Evolutionary conservation across 2,888 invertebrate species (phyloP).

Genomic region (Amaurobius ferox): DNA sequence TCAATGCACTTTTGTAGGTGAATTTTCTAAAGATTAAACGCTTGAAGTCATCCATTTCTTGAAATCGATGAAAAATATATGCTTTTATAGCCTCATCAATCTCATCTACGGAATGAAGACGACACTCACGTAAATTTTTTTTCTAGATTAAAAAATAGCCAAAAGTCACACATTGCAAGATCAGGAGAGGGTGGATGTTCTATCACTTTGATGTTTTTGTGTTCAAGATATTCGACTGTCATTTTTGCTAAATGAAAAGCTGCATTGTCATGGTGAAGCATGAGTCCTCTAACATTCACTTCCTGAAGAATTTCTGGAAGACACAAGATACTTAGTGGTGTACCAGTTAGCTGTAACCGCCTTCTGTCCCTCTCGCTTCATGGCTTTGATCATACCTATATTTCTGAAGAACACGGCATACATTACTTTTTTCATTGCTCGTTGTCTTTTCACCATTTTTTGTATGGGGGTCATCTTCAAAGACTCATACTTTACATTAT

Average conservation of each 20-base stretch:
- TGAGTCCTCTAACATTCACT: not conserved
- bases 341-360: too few species aligned
- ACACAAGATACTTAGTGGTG: slow-evolving; percentile 18
- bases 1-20: too few species aligned
- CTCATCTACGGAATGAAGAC: too few species aligned
- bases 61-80: too few species aligned
- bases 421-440: slow-evolving; percentile 6
- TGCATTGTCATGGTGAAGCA: too few species aligned
- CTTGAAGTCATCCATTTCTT: too few species aligned
- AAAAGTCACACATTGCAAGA: not conserved
- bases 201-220: too few species aligned
- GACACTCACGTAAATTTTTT: not conserved
- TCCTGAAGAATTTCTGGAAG: not conserved
- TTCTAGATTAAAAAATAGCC: not conserved
- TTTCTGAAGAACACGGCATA: slow-evolving; percentile 19
- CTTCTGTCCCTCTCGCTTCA: not conserved
- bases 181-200: not conserved
- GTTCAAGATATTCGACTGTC: too few species aligned
- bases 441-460: not conserved
- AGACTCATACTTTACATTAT: slow-evolving; percentile 21
- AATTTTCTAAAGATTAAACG: too few species aligned
- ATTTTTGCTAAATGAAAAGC: too few species aligned
- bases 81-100: too few species aligned
- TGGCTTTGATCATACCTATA: slow-evolving; percentile 7
- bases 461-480: slow-evolving; percentile 14